phyloP scores from a whole-genome alignment of 1,140 invertebrate genomes.

The Colletes latitarsis region DNA sequence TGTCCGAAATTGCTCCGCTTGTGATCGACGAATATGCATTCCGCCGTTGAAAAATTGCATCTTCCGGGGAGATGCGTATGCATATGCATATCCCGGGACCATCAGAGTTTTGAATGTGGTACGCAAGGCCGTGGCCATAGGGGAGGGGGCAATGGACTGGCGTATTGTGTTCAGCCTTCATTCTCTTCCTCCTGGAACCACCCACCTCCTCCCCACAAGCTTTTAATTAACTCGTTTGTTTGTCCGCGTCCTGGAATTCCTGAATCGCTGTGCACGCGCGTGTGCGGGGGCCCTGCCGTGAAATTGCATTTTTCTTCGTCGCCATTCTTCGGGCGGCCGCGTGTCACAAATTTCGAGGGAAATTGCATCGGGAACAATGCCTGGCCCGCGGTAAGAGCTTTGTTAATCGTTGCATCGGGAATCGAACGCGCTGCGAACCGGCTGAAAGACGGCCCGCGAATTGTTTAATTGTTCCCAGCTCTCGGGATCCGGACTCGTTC shows the following conservation, averaged over 20 bases:
- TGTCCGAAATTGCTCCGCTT: slow-evolving; percentile 48
- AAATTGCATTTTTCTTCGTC: slow-evolving; percentile 50
- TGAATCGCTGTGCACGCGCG: slow-evolving; percentile 20
- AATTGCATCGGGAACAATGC: background rate
- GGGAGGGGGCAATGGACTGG: background rate
- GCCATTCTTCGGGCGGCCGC: slow-evolving; percentile 17
- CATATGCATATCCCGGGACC: slow-evolving; percentile 52
- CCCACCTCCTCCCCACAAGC: background rate
- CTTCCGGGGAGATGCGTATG: slow-evolving; percentile 37
- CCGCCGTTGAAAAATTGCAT: slow-evolving; percentile 24
- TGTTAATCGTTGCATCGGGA: background rate
- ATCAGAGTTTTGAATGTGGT: background rate
- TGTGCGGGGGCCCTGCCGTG: background rate
- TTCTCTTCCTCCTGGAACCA: slow-evolving; percentile 1
- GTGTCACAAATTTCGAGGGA: slow-evolving; percentile 4
- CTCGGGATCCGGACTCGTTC: no score
- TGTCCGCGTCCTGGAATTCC: slow-evolving; percentile 16
- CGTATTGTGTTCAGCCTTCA: background rate
- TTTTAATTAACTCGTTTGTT: slow-evolving; percentile 52
- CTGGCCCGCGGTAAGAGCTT: background rate
- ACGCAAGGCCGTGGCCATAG: background rate
- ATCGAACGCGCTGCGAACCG: background rate
- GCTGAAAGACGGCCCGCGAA: background rate
- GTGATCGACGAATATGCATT: slow-evolving; percentile 50
- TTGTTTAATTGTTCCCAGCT: no score